phyloP scores from a whole-genome alignment of 2,113 vertebrate species.

The Cochlearius cochlearius region DNA sequence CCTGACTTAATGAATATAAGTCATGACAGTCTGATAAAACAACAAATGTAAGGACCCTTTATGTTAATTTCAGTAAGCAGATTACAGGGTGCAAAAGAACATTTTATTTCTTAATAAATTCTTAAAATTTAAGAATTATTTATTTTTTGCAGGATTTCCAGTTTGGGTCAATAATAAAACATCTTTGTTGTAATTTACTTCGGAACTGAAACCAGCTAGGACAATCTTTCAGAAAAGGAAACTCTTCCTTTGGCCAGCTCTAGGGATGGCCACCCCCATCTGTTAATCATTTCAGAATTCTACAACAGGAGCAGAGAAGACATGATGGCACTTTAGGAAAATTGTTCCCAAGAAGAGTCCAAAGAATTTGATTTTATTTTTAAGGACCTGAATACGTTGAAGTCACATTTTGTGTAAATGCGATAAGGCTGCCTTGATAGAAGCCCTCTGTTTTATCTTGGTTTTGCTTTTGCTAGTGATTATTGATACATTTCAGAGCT shows the following conservation, averaged over 20 bases:
- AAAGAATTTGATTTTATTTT: neutral
- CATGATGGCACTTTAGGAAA: neutral
- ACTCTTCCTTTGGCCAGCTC: fast-evolving
- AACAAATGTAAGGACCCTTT: neutral
- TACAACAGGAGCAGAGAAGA: neutral
- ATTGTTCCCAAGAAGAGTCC: neutral
- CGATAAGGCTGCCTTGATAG: fast-evolving
- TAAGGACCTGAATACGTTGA: neutral
- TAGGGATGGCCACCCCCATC: neutral
- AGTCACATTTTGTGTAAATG: neutral
- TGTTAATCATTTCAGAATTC: neutral
- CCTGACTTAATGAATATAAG: neutral
- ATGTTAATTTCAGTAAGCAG: neutral
- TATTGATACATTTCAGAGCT: neutral
- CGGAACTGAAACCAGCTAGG: neutral
- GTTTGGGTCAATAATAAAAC: neutral
- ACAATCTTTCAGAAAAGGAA: neutral
- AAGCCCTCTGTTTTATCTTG: neutral
- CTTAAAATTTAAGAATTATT: neutral
- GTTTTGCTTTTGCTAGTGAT: neutral
- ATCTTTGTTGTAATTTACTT: neutral
- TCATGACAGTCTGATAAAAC: neutral
- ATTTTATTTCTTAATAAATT: neutral
- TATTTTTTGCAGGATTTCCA: neutral
- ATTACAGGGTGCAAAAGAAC: fast-evolving